Evolutionary conservation across 64 coral and sea anemone genomes (phyloP).

Genomic region (Hydrozoanthus tunicans): DNA sequence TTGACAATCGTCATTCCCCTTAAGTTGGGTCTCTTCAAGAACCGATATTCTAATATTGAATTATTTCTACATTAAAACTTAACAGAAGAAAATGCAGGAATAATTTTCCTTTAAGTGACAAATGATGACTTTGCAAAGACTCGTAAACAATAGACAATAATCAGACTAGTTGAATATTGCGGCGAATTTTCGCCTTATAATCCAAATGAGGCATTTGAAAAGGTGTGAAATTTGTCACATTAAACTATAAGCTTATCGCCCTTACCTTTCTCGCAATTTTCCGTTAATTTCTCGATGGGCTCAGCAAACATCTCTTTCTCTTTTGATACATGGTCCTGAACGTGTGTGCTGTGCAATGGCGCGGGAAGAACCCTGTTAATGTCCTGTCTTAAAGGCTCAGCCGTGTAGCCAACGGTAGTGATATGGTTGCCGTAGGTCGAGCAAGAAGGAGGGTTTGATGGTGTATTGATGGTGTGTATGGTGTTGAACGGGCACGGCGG

Average conservation of each 20-base stretch:
- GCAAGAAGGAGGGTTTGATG: constrained; percentile 38
- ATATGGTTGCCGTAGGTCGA: constrained; percentile 37
- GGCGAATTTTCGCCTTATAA: constrained; percentile 20
- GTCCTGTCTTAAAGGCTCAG: constrained; percentile 38
- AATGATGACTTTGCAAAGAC: constrained; percentile 64
- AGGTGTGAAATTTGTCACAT: constrained; percentile 59
- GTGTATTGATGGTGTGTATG: not conserved
- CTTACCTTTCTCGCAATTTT: constrained; percentile 57
- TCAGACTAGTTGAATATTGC: constrained; percentile 18
- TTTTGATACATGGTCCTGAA: constrained; percentile 6
- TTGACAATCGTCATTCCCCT: not conserved
- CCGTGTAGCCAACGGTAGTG: constrained; percentile 1
- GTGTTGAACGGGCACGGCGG: constrained; percentile 50
- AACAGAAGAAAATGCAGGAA: constrained; percentile 55
- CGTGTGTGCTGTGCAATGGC: constrained; percentile 5
- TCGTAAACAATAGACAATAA: constrained; percentile 51
- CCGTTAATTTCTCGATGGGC: constrained; percentile 52
- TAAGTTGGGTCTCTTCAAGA: not conserved
- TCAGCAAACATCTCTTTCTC: constrained; percentile 33
- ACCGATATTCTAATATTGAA: not conserved
- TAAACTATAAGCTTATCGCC: constrained; percentile 32
- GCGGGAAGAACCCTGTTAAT: constrained; percentile 9
- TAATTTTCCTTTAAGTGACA: constrained; percentile 62
- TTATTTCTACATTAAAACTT: constrained; percentile 55
- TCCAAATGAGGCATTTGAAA: constrained; percentile 19